These are phyloP conservation scores for Mohoua ochrocephala DNA, from an alignment of 2,113 vertebrate genomes.

Conservation along the genomic window DNA sequence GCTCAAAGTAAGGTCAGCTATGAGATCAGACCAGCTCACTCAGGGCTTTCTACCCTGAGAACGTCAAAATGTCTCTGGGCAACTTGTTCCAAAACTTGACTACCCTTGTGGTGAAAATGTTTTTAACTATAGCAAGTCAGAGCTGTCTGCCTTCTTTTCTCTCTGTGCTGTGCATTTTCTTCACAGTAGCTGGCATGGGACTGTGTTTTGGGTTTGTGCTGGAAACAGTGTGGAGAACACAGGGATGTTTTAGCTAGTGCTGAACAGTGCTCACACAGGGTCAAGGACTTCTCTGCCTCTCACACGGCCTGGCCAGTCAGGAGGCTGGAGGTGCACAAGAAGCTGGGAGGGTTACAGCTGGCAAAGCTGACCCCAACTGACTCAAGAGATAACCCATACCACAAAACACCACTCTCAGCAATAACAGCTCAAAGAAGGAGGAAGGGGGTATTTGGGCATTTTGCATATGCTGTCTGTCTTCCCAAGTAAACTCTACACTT, in stretches of 20 bases:
- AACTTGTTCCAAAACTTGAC: not conserved
- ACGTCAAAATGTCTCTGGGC: not conserved
- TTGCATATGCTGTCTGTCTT: not conserved
- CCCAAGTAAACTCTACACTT: no score
- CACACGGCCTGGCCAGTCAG: no score
- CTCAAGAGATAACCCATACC: not conserved
- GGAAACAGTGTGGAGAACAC: not conserved
- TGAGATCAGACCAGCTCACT: not conserved
- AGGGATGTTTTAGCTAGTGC: not conserved
- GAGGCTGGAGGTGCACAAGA: not conserved
- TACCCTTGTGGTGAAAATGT: not conserved
- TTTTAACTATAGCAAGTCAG: not conserved
- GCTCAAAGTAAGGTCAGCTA: not conserved
- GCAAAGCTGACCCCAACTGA: not conserved
- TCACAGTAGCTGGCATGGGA: not conserved
- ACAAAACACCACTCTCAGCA: not conserved
- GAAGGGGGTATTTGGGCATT: not conserved
- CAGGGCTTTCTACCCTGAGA: not conserved
- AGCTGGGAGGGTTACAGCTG: not conserved
- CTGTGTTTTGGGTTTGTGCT: not conserved
- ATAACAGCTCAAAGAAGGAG: not conserved
- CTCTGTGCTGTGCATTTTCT: not conserved
- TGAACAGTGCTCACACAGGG: not conserved
- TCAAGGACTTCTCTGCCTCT: not conserved
- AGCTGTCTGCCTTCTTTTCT: not conserved